Base-by-base conservation (phyloP, 2,888 invertebrate species). In the Hydrotaea cyrtoneurina region DNA sequence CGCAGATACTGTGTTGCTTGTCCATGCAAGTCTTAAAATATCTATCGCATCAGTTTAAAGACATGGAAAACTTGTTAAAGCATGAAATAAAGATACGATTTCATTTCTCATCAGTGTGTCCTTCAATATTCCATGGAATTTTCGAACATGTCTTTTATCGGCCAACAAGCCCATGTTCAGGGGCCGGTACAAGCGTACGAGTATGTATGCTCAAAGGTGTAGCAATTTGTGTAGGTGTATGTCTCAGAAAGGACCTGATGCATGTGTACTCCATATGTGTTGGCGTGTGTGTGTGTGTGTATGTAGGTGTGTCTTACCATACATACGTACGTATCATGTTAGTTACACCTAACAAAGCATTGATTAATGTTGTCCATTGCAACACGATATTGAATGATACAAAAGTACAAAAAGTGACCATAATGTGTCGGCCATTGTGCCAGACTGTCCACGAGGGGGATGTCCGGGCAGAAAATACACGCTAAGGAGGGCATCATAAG, bases 351-450 rank as follows among this genome's bases (percentile, higher is more conserved):
- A 78, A 64, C 74, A 80, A 78, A 74, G 57, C 64, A 75, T 80
- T 83, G 83, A 83, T 83, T 78, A 80, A 83, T 78, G 77, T 80
- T 55, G 74, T 78, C 74, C 78, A 57, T 2, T 80, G 64, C 80
- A 80, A 64, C 62, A 75, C 75, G 75, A 80, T 80, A 80, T 71
- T 64, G 80, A 74, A 53, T 75, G 71, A 50, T 31, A 59, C 36
- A 2, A 62, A 31, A 21, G 46, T 7, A 39, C 13, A 36, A 36
- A 21, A 36, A 36, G 13, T 39, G 36, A 0, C 43, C n/a, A 13
- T 36, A 21, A 50, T 55, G 39, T 4, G 39, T 4, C 11, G 8
- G 39, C 5, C 50, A 23, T 72, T 19, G 0, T 15, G 43, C 4
- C 21, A 39, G 53, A 50, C 23, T 53, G 17, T 21, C 13, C 11